phyloP scores from a whole-genome alignment of 2,113 vertebrate species.

The Alectura lathami region DNA sequence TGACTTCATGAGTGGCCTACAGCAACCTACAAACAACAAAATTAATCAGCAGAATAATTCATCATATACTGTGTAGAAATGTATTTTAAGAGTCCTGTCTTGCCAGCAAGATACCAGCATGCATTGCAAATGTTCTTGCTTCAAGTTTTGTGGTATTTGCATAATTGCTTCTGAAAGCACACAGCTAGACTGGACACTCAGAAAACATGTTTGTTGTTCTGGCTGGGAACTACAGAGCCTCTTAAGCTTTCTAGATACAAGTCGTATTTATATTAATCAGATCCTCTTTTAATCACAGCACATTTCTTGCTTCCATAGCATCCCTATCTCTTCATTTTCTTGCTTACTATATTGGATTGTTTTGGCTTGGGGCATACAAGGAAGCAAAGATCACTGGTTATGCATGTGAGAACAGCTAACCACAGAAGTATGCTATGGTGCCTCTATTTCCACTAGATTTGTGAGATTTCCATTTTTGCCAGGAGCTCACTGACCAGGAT shows the following conservation, averaged over 20 bases:
- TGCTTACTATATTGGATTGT: not conserved
- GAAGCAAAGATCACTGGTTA: not conserved
- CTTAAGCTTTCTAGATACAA: not conserved
- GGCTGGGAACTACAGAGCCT: not conserved
- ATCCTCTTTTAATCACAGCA: not conserved
- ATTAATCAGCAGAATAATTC: slow-evolving; percentile 63
- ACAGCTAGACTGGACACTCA: not conserved
- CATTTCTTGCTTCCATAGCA: not conserved
- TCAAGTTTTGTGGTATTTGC: not conserved
- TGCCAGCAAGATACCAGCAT: not conserved
- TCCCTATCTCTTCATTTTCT: not conserved
- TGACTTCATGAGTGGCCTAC: slow-evolving; percentile 62
- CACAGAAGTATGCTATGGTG: not conserved
- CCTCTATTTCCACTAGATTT: not conserved
- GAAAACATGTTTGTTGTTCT: not conserved
- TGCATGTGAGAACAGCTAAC: not conserved
- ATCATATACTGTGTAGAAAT: slow-evolving; percentile 18
- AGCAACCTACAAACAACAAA: slow-evolving; percentile 61
- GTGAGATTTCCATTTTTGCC: not conserved
- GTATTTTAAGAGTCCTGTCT: slow-evolving; percentile 41
- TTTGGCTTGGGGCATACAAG: not conserved
- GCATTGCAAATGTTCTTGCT: slow-evolving; percentile 8
- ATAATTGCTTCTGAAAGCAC: not conserved
- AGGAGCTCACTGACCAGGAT: not conserved
- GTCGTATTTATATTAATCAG: not conserved